Evolutionary conservation across 1,140 invertebrate genomes (phyloP), one percentile per base, ranked within the genome.

Genomic region (Planococcus citri): DNA sequence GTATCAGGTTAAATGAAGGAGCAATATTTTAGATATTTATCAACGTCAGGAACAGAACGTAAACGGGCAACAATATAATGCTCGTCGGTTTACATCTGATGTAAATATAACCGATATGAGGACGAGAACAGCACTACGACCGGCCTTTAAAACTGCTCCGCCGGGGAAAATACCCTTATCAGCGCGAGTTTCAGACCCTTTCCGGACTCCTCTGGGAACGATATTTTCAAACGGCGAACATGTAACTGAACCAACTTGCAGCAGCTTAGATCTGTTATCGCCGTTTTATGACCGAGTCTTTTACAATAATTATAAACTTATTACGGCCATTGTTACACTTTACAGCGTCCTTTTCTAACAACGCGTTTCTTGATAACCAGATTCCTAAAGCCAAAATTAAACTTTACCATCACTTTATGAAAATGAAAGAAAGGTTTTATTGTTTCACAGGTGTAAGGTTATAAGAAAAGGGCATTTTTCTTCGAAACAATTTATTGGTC

Each of bases 271-370:
- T 64, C 60, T 64, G 60, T 64, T 64, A 64, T 64, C 60, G 60
- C 60, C 60, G 60, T 64, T 64, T 64, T 64, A 64, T 64, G 60
- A 64, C 60, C 25, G 60, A 64, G 60, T 64, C 60, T 64, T 64
- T 64, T 64, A 64, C 60, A 64, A 64, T 64, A 64, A 64, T 64
- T 64, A 64, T 64, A 64, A 64, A 64, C 60, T 64, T 64, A 64
- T 64, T 64, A 64, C 60, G 60, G 25, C 60, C 60, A 64, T 64
- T 64, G 60, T 64, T 64, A 27, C 25, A 64, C 41, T 51, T 51
- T 64, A 64, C 60, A 27, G 10, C 60, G 60, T 27, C 60, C 60
- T 51, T 51, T 51, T 20, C 12, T 17, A 51, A 51, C 17, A 17
- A 8, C 6, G 60, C 60, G 24, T 64, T 27, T 24, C 60, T 25